Conservation (phyloP, 1,140 invertebrate genomes). For the Caenorhabditis briggsae region DNA sequence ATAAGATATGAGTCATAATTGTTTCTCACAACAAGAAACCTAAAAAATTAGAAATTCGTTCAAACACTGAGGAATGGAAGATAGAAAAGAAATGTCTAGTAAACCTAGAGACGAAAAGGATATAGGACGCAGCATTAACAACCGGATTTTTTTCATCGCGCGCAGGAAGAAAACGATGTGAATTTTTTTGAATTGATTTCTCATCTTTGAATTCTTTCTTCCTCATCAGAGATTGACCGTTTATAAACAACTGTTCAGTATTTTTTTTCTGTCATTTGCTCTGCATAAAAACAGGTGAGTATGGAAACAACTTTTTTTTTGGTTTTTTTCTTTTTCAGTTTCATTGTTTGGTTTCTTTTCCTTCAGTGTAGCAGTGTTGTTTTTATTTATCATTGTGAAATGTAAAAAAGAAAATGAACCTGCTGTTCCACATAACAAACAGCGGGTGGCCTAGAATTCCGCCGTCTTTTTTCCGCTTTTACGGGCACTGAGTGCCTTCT, state of each 20-base stretch:
- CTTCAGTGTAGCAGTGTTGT: background rate
- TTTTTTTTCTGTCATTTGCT: background rate
- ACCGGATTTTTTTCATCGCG: slow-evolving; percentile 39
- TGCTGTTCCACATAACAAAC: slow-evolving; percentile 1
- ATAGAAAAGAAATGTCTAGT: background rate
- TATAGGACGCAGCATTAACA: slow-evolving; percentile 2
- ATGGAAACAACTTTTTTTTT: background rate
- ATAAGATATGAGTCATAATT: no score
- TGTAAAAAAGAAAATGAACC: background rate
- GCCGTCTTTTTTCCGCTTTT: slow-evolving; percentile 28
- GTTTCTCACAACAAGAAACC: background rate
- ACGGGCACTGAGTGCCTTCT: background rate
- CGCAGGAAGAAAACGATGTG: slow-evolving; percentile 12
- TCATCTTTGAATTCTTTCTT: slow-evolving; percentile 22
- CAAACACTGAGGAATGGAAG: slow-evolving; percentile 1
- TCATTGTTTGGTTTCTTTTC: background rate
- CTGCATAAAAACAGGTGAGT: background rate
- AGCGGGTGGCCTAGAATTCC: slow-evolving; percentile 7
- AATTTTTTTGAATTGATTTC: slow-evolving; percentile 39
- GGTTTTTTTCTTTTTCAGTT: background rate
- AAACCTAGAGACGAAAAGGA: background rate
- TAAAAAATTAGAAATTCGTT: background rate
- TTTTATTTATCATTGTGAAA: background rate
- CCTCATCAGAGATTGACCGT: background rate
- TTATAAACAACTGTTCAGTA: background rate